These are phyloP conservation scores for Ivindomyrus marchei DNA, from an alignment of 2,113 vertebrate genomes.

Conservation along the genomic window DNA sequence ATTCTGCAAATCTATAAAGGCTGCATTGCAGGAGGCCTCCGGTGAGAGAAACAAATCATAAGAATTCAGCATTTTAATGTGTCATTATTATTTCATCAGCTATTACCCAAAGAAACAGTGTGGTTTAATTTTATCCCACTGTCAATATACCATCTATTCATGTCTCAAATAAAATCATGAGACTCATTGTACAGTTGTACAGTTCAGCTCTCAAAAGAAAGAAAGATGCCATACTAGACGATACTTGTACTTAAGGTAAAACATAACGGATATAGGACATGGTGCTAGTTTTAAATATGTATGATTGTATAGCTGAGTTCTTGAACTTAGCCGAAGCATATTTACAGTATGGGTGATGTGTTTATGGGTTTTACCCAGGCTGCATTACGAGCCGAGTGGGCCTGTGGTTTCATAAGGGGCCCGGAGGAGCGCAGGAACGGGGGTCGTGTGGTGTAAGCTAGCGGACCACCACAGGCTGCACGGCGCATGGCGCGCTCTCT, in stretches of 20 bases:
- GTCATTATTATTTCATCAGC: neutral
- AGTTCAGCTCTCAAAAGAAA: neutral
- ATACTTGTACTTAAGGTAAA: neutral
- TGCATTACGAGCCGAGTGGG: neutral
- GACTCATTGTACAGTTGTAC: neutral
- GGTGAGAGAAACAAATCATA: neutral
- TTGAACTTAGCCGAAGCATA: neutral
- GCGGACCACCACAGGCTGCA: neutral
- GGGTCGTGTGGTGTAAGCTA: neutral
- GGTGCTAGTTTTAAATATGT: neutral
- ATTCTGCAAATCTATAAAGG: neutral
- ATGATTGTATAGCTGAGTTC: neutral
- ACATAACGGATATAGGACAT: neutral
- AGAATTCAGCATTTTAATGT: neutral
- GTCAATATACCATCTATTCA: neutral
- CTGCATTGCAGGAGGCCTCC: neutral
- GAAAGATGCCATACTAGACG: neutral
- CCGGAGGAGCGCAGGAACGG: neutral
- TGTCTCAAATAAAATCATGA: neutral
- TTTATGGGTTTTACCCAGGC: neutral
- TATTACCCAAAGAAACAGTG: neutral
- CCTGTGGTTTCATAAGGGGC: slow-evolving; percentile 5
- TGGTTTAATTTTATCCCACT: neutral
- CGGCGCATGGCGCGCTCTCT: neutral
- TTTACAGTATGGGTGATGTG: neutral